Conservation (phyloP, 2,797 vertebrate genomes). For the Aphelocoma californica region DNA sequence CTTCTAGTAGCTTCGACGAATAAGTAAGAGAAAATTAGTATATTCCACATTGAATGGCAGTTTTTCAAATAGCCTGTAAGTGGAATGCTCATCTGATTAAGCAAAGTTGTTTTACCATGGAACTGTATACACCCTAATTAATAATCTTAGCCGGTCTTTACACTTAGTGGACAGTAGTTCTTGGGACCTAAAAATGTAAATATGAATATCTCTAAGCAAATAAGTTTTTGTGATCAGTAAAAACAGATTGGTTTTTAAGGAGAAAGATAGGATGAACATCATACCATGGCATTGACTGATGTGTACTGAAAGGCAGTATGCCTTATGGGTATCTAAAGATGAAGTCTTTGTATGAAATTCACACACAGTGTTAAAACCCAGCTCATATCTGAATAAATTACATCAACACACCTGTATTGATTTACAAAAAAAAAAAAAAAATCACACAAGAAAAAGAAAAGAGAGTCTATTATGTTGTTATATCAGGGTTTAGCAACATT, state of each 20-base stretch:
- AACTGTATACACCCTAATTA: not conserved
- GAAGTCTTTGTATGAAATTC: not conserved
- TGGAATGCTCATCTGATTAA: not conserved
- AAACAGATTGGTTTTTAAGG: not conserved
- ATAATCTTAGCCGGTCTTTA: not conserved
- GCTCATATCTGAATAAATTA: not conserved
- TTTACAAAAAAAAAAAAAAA: not conserved
- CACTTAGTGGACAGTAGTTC: not conserved
- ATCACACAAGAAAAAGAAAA: not conserved
- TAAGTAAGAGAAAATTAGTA: slow-evolving; percentile 7
- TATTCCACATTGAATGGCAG: not conserved
- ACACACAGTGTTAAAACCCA: not conserved
- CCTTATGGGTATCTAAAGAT: not conserved
- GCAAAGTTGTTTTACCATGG: not conserved
- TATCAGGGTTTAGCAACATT: slow-evolving; percentile 61
- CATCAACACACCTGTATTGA: slow-evolving; percentile 5
- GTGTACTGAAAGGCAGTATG: not conserved
- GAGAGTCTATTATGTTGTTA: slow-evolving; percentile 73
- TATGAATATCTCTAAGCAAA: not conserved
- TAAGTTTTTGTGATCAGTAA: not conserved
- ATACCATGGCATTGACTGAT: not conserved
- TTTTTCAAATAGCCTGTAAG: not conserved
- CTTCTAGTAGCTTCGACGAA: not conserved
- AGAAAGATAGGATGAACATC: not conserved
- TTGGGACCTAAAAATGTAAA: not conserved